A percentile compares a stretch with the other conserved stretches of the same genome.
These are phyloP conservation scores for Cyanistes caeruleus DNA, from an alignment of 2,113 vertebrate species.

Conservation along the genomic window DNA sequence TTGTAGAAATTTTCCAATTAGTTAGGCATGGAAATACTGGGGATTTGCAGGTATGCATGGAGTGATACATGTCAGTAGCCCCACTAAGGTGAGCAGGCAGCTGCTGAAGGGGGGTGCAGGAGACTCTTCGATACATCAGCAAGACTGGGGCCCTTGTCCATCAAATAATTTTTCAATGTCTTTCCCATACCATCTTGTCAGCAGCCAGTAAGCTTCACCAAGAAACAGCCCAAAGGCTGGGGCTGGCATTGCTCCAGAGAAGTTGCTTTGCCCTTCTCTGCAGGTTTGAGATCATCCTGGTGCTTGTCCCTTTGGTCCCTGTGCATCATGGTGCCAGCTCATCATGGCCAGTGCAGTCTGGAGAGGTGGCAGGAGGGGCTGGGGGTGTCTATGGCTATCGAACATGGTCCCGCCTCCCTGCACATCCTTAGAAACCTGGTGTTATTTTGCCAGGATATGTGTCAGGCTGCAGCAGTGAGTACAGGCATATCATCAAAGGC, in stretches of 20 bases:
- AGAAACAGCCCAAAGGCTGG: neutral
- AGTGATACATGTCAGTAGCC: fast-evolving
- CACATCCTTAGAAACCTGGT: neutral
- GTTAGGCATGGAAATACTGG: neutral
- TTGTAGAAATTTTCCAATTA: neutral
- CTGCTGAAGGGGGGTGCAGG: neutral
- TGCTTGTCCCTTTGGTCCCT: neutral
- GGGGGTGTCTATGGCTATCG: fast-evolving
- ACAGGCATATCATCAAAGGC: neutral
- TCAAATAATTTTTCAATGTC: neutral
- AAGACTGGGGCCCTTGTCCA: neutral
- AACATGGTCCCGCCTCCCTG: neutral
- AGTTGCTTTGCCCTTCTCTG: neutral
- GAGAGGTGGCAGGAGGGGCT: neutral
- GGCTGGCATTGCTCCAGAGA: neutral
- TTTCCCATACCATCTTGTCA: neutral
- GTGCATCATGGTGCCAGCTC: neutral
- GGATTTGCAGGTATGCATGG: neutral
- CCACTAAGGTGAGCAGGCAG: neutral
- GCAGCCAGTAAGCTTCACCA: neutral
- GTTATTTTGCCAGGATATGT: neutral
- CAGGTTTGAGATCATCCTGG: neutral
- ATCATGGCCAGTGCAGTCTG: fast-evolving
- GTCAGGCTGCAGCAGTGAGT: neutral
- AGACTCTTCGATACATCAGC: neutral